Base-by-base conservation (phyloP, 1,140 invertebrate species). In the Artemia franciscana region DNA sequence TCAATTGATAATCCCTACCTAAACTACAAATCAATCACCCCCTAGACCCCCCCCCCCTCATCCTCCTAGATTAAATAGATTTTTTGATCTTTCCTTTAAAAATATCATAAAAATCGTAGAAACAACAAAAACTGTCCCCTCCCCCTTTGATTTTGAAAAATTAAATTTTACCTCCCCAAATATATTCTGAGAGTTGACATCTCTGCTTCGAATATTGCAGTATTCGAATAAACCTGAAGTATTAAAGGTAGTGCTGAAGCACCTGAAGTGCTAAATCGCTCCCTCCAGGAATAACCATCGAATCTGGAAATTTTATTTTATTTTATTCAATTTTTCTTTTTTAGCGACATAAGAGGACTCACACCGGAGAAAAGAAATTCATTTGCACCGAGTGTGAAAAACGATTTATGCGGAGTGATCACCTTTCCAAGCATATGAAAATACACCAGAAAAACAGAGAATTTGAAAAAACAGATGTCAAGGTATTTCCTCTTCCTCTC, bases 351-450 rank as follows among this genome's bases (percentile, higher is more conserved):
- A 75, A 85, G 58, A 77, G 89, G 26, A 94, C 90, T 0, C 89
- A 93, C 70, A 86, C 86, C 0, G 88, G 88, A 1, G 91, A 94
- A 71, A 94, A 94, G 71, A 76, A 85, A 62, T 91, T 91, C 68
- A 81, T 86, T 67, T 88, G 86, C 69, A 76, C 78, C 0, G 84
- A 87, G 68, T 88, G 85, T 68, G 79, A 79, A 28, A 88, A 90
- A 67, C 84, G 87, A 66, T 91, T 91, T 68, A 91, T 91, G 88
- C 76, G 88, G 62, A 85, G 82, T 63, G 88, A 91, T 73, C 88
- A 91, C 69, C 72, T 91, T 4, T 85, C 85, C 0, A 91, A 91
- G 70, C 88, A 91, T 74, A 81, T 88, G 30, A 82, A 85, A 67
- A 91, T 87, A 21, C 88, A 91, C 72, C 79, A 80, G 39, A 87